Evolutionary conservation across 2,113 vertebrate species (phyloP).

Genomic region (Ceratotherium simum): DNA sequence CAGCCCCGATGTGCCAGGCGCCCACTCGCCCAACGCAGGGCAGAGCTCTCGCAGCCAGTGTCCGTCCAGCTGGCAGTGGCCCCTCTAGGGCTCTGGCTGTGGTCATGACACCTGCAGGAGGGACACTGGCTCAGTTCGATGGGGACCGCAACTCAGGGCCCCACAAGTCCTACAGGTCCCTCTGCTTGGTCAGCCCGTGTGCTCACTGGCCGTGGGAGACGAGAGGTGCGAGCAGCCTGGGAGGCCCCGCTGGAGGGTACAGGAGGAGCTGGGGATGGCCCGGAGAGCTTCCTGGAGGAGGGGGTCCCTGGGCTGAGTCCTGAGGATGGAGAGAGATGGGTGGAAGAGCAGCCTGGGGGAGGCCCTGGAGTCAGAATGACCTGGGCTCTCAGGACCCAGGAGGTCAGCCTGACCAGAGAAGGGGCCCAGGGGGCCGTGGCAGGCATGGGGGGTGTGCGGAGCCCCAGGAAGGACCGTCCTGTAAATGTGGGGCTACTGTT

Average conservation of each 20-base stretch:
- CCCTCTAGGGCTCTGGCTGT: neutral
- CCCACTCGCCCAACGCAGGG: neutral
- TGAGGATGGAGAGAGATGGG: neutral
- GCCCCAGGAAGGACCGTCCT: neutral
- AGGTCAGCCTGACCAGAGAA: neutral
- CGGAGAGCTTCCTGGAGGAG: neutral
- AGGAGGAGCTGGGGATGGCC: neutral
- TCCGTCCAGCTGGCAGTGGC: fast-evolving
- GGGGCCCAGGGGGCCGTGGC: fast-evolving
- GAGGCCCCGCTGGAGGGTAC: neutral
- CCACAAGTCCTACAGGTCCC: neutral
- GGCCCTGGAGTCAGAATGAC: neutral
- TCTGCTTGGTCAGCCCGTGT: neutral
- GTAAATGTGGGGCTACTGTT: neutral
- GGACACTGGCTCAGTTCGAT: fast-evolving
- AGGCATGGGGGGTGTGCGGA: fast-evolving
- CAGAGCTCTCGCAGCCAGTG: neutral
- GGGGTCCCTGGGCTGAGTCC: fast-evolving
- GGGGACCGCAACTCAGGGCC: fast-evolving
- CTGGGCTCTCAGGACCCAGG: neutral
- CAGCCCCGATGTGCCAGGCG: fast-evolving
- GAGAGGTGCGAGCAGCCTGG: fast-evolving
- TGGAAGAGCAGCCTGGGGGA: neutral
- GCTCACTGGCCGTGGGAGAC: neutral
- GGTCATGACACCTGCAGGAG: neutral